Conservation (phyloP, 1,140 invertebrate genomes). For the Hydropsyche tenuis region DNA sequence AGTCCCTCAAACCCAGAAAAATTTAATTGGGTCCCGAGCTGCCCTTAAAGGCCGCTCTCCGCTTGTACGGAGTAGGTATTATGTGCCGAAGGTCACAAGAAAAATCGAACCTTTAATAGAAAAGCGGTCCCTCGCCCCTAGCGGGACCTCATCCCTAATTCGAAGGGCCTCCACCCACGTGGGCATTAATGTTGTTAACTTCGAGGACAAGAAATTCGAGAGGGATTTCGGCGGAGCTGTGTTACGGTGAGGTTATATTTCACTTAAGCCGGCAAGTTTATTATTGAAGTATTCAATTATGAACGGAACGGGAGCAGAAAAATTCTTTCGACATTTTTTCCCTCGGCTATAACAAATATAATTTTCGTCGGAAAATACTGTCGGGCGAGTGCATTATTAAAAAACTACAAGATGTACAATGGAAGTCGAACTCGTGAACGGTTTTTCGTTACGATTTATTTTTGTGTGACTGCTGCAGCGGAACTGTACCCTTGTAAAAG, state of each 20-base stretch:
- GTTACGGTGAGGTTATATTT: conserved; percentile 30
- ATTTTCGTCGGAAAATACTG: background rate
- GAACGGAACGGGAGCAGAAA: conserved; percentile 10
- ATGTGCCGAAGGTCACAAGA: conserved; percentile 10
- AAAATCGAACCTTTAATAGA: conserved; percentile 41
- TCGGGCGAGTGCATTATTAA: background rate
- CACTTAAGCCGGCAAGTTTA: conserved; percentile 37
- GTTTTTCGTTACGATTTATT: background rate
- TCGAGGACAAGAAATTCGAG: conserved; percentile 33
- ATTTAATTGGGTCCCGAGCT: conserved; percentile 37
- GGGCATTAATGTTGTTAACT: conserved; percentile 41
- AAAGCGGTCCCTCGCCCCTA: background rate
- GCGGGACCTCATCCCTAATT: background rate
- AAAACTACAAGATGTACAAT: background rate
- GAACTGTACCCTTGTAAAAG: too few species aligned
- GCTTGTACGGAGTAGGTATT: conserved; percentile 31
- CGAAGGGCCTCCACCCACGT: conserved; percentile 3
- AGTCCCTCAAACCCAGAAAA: background rate
- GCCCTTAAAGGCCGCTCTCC: conserved; percentile 7
- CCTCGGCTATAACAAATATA: background rate
- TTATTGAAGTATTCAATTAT: conserved; percentile 34
- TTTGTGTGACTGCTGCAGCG: background rate
- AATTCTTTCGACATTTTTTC: background rate
- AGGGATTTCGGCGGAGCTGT: conserved; percentile 15
- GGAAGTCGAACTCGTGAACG: background rate